phyloP scores from a whole-genome alignment of 2,113 vertebrate genomes.

The Aegithalos caudatus region DNA sequence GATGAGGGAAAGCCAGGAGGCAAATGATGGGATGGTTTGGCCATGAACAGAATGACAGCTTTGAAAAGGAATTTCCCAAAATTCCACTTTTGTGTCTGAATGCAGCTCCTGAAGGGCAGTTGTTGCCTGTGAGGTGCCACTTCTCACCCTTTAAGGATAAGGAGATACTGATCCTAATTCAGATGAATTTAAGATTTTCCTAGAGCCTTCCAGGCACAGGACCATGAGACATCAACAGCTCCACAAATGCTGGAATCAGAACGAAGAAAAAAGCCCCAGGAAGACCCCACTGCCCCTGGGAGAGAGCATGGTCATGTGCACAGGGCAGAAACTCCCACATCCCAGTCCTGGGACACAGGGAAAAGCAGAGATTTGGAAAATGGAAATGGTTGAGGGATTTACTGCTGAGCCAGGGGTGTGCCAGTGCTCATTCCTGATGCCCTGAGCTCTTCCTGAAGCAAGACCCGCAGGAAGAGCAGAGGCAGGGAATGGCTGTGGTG shows the following conservation, averaged over 20 bases:
- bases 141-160: neutral
- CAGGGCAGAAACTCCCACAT: neutral
- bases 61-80: neutral
- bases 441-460: neutral
- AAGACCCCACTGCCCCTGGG: fast-evolving
- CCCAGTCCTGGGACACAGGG: neutral
- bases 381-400: neutral
- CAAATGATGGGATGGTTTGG: neutral
- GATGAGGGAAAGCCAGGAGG: neutral
- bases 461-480: neutral
- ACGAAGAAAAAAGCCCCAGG: neutral
- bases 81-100: neutral
- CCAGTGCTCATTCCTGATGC: neutral
- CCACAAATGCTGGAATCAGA: neutral
- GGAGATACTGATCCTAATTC: neutral
- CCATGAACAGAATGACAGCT: neutral
- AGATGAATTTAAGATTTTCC: neutral
- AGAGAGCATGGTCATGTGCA: neutral
- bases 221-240: neutral
- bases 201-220: neutral
- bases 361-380: neutral
- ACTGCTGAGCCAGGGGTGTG: neutral
- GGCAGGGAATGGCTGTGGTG: neutral
- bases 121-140: neutral
- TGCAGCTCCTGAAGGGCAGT: neutral